These are phyloP conservation scores for Saccostrea echinata DNA, from an alignment of 1,140 invertebrate genomes.

Conservation along the genomic window DNA sequence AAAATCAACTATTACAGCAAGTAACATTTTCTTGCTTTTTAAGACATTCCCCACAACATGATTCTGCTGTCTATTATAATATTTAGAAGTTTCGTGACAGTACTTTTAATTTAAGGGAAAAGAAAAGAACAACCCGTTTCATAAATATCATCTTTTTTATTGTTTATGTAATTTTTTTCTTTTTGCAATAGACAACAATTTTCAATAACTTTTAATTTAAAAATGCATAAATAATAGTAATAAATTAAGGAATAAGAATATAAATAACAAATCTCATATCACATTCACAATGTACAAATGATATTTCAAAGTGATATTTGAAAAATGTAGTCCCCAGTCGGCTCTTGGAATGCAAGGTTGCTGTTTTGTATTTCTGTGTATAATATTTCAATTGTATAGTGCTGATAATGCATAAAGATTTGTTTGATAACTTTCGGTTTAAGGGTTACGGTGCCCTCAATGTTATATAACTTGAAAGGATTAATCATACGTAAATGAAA, in stretches of 20 bases:
- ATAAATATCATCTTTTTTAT: constrained; percentile 18
- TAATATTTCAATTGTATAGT: background rate
- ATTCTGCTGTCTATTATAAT: background rate
- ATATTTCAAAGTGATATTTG: constrained; percentile 17
- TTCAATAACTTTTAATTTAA: background rate
- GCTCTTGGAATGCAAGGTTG: constrained; percentile 10
- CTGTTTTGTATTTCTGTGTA: background rate
- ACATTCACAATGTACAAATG: background rate
- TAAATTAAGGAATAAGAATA: constrained; percentile 3
- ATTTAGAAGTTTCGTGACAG: background rate
- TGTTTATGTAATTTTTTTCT: constrained; percentile 19
- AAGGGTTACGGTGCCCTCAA: too few relatives aligned
- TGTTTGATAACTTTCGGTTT: background rate
- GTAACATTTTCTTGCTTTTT: background rate
- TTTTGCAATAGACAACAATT: constrained; percentile 2
- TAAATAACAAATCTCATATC: constrained; percentile 36
- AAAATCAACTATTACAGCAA: background rate
- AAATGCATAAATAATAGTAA: constrained; percentile 22
- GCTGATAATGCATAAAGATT: background rate
- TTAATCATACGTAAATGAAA: too few relatives aligned
- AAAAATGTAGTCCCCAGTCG: background rate
- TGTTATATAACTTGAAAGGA: too few relatives aligned
- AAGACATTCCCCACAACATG: background rate
- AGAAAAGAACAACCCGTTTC: background rate
- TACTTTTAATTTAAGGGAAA: background rate